Base-by-base conservation (phyloP, 2,888 invertebrate genomes). In the Cyclophora albipunctata region DNA sequence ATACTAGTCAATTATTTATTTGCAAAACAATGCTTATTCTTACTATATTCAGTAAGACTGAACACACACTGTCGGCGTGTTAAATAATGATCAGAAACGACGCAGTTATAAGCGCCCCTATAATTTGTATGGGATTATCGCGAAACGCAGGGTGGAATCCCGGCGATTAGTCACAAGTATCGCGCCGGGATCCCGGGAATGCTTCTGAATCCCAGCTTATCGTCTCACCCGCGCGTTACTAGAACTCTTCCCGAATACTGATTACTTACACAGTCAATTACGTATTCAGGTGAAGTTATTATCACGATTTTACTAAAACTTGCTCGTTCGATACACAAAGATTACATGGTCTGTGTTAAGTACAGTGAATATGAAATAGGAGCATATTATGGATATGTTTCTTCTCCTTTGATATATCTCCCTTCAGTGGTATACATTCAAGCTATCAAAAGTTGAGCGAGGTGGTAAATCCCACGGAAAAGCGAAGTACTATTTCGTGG, bases 141-240 rank as follows among this genome's bases (percentile, higher is more conserved):
- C 74, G 78, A 81, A 81, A 80, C 82, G 83, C 68, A 74, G 72
- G 76, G 73, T 73, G 70, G 78, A 82, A 85, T 84, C 86, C 85
- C 70, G 65, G 74, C 85, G 87, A 87, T 87, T 87, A 87, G 87
- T 86, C 84, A 83, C 83, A 81, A 85, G 83, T 78, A 83, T 82
- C 83, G 80, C 81, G 75, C 59, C 20, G 53, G 58, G 61, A 58
- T 50, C 56, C 58, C 45, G 53, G 56, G 49, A 61, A 43, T 34
- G 43, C 56, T 51, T 53, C 51, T 58, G 57, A 46, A 56, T 50
- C 53, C 57, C 55, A 67, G 81, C 81, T 83, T 82, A 82, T 82
- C 81, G 71, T 67, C 55, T 62, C 65, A 55, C 45, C 62, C 64
- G 55, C 45, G 50, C 51, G 20, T 20, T 20, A 1, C 20, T 50